Percentiles rank a stretch among this genome's conserved stretches.
phyloP scores from a whole-genome alignment of 35 echinoderm and acorn worm species.

The Diadema setosum region DNA sequence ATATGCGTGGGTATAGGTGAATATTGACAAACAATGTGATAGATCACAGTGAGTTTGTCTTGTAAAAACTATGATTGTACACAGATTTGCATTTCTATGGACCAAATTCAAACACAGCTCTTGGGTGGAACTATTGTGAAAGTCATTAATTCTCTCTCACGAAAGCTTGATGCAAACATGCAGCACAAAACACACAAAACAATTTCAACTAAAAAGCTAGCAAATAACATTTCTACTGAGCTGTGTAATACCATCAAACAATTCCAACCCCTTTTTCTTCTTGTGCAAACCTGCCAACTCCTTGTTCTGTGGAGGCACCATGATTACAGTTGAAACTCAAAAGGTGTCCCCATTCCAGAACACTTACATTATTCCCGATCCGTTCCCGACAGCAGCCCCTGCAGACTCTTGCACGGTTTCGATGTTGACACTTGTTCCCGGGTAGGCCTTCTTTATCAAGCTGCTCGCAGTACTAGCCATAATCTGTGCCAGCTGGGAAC shows the following conservation, averaged over 20 bases:
- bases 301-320: too few relatives aligned
- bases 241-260: too few relatives aligned
- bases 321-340: too few relatives aligned
- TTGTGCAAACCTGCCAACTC: too few relatives aligned
- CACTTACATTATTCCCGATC: constrained; percentile 88
- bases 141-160: too few relatives aligned
- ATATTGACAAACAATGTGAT: not conserved
- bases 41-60: not conserved
- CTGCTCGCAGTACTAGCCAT: constrained; percentile 65
- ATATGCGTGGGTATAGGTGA: not conserved
- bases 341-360: not conserved
- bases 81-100: not conserved
- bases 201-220: too few relatives aligned
- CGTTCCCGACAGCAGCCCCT: constrained; percentile 66
- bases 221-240: too few relatives aligned
- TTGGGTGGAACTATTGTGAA: too few relatives aligned
- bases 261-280: too few relatives aligned
- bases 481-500: constrained; percentile 63
- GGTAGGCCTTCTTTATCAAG: constrained; percentile 47
- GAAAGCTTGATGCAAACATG: too few relatives aligned
- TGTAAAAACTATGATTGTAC: not conserved
- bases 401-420: constrained; percentile 57
- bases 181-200: too few relatives aligned
- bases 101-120: not conserved
- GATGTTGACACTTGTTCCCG: constrained; percentile 49